Evolutionary conservation across 2,113 vertebrate species (phyloP), one percentile per base, ranked within the genome.

Genomic region (Nothocercus nigrocapillus): DNA sequence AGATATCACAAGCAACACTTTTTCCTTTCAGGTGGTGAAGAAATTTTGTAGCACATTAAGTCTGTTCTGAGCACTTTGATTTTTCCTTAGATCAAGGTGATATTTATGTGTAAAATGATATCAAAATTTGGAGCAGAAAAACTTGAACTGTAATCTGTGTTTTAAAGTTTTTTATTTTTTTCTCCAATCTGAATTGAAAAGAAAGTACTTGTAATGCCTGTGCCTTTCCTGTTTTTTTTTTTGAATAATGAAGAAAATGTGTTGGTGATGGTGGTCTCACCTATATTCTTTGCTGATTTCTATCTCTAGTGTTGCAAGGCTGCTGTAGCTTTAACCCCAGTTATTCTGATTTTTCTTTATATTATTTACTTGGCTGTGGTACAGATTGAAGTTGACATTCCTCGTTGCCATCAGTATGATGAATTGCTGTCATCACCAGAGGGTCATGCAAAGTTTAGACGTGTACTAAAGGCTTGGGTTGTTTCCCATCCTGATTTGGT

Each of bases 361-460:
- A 3, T 83, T 44, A 6, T 59, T 5, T 94, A 28, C 40, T 92
- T 93, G 91, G 8, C 47, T 97, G 10, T 74, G 91, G 91, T 92
- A 54, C 97, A 99, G 99, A 99, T 99, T 90, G 99, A 99, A 97
- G 99, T 99, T 96, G 99, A 99, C 96, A 99, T 99, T 97, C 99
- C 99, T 88, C 99, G 99, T 66, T 99, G 99, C 89, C 99, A 99
- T 97, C 99, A 99, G 88, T 99, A 99, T 30, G 99, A 99, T 69
- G 99, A 99, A 94, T 97, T 99, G 69, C 97, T 99, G 93, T 99
- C 99, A 20, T 99, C 98, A 87, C 96, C 99, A 96, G 99, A 99
- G 96, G 99, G 99, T 79, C 99, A 99, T 93, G 97, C 98, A 75
- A 99, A 99, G 97, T 99, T 99, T 95, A 98, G 99, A 34, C 98